phyloP scores from a whole-genome alignment of 2,888 invertebrate species.

The Gastracanthus pulcherrimus region DNA sequence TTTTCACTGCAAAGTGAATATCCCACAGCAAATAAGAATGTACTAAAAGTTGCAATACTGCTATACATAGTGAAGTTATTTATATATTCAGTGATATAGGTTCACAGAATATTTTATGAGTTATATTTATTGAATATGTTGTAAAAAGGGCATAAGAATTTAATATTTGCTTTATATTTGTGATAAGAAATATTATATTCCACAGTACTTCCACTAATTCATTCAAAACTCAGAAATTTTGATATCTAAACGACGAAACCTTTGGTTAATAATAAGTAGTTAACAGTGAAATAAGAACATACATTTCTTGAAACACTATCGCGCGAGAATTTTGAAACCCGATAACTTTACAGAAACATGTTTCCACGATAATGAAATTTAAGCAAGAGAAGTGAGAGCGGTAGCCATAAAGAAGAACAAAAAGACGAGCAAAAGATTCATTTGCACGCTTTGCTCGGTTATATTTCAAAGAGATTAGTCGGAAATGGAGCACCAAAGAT shows the following conservation, averaged over 20 bases:
- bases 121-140: background rate
- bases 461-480: conserved; percentile 56
- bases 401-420: background rate
- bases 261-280: too few species aligned
- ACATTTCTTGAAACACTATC: too few species aligned
- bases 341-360: conserved; percentile 9
- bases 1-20: background rate
- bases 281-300: background rate
- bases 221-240: too few species aligned
- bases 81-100: too few species aligned
- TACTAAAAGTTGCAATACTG: too few species aligned
- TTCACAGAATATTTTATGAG: background rate
- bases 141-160: background rate
- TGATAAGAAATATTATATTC: background rate
- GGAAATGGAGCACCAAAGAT: conserved; percentile 52
- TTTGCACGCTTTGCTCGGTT: conserved; percentile 21
- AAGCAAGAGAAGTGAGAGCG: background rate
- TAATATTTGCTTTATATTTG: background rate
- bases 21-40: too few species aligned
- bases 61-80: too few species aligned
- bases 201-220: too few species aligned
- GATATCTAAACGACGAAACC: too few species aligned
- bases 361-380: conserved; percentile 23
- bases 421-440: conserved; percentile 36
- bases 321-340: background rate